Conservation (phyloP, 2,888 invertebrate genomes). For the Mechanitis messenoides region DNA sequence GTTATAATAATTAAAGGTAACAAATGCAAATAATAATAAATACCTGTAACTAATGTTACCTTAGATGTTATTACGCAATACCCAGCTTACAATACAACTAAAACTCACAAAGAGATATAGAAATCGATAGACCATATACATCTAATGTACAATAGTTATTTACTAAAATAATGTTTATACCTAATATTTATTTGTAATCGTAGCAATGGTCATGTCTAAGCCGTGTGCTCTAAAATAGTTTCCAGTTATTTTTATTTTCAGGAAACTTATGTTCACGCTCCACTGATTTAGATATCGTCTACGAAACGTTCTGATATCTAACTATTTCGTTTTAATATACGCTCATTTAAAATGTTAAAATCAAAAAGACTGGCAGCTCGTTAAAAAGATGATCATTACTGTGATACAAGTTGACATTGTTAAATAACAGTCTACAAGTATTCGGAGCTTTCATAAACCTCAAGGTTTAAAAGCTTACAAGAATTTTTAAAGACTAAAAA, state of each 20-base stretch:
- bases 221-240: not conserved
- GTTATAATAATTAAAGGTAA: too few relatives aligned
- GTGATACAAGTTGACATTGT: too few relatives aligned
- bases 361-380: not conserved
- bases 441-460: not conserved
- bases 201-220: too few relatives aligned
- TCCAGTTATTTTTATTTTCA: constrained; percentile 2
- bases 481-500: constrained; percentile 4
- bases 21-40: too few relatives aligned
- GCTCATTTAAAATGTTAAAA: not conserved
- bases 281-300: constrained; percentile 3
- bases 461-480: not conserved
- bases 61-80: too few relatives aligned
- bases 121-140: too few relatives aligned
- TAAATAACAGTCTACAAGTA: not conserved
- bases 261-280: not conserved
- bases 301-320: not conserved
- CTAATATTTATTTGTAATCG: too few relatives aligned
- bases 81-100: too few relatives aligned
- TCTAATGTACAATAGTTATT: too few relatives aligned
- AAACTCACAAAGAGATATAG: too few relatives aligned
- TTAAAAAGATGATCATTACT: not conserved
- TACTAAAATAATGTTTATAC: too few relatives aligned
- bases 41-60: too few relatives aligned
- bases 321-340: not conserved